A percentile compares a stretch with the other conserved stretches of the same genome.
Conservation (phyloP, 2,888 invertebrate genomes). For the Limnephilus auricula region DNA sequence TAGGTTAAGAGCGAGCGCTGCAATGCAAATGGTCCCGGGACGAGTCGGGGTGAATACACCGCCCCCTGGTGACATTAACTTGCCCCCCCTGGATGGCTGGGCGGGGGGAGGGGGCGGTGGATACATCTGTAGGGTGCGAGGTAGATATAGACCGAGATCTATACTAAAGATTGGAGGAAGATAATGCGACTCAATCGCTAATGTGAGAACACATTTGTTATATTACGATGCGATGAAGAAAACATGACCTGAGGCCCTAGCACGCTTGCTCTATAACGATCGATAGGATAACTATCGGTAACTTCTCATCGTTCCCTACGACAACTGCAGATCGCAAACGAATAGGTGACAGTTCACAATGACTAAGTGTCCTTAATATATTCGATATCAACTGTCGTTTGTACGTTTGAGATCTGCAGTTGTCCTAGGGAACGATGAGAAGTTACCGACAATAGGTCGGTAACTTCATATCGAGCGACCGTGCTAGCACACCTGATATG, state of each 20-base stretch:
- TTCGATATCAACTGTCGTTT: too few species aligned
- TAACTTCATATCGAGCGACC: too few species aligned
- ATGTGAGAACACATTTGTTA: neutral
- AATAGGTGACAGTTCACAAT: too few species aligned
- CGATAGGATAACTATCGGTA: too few species aligned
- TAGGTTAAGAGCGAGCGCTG: neutral
- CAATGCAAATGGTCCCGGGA: slow-evolving; percentile 22
- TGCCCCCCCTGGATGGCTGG: neutral
- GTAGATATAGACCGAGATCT: neutral
- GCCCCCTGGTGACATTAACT: slow-evolving; percentile 4
- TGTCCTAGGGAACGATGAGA: too few species aligned
- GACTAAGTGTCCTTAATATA: too few species aligned
- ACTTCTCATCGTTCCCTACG: too few species aligned
- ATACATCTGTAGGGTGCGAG: neutral
- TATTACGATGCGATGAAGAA: neutral
- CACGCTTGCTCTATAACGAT: too few species aligned
- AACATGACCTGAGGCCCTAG: neutral
- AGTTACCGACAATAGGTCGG: too few species aligned
- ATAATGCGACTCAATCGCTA: neutral
- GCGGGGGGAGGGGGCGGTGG: neutral
- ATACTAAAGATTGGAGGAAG: neutral
- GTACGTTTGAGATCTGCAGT: too few species aligned
- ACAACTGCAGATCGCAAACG: too few species aligned
- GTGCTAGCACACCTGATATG: too few species aligned
- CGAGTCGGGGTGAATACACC: slow-evolving; percentile 11